Base-by-base conservation (phyloP, 1,140 invertebrate species). In the Samia ricini region DNA sequence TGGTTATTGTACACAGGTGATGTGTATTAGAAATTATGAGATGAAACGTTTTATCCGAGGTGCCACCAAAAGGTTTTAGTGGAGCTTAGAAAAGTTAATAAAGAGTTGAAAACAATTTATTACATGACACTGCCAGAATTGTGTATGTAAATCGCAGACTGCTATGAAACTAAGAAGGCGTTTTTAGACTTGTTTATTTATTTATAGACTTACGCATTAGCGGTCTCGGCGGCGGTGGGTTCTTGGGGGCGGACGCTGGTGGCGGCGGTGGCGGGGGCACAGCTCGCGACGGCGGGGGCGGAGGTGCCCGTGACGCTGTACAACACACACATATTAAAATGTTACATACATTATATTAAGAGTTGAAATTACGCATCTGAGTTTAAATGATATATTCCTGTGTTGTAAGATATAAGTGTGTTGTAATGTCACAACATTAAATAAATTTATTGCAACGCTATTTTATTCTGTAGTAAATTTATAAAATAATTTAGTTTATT, bases 211-310 rank as follows among this genome's bases (percentile, higher is more conserved):
- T 33, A 85, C 82, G 82, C 56, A 77, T 78, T 33, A 58, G 1
- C 0, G 80, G 80, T 12, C 76, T 57, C 10, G 77, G 80, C 52
- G 79, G 80, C 50, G 80, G 80, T 51, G 78, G 74, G 71, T 75
- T 75, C 23, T 75, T 36, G 26, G 73, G 72, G 61, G 71, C 52
- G 67, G 66, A 42, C 63, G 66, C 19, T 66, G 36, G 50, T 66
- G 74, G 61, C 88, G 92, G 92, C 86, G 54, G 92, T 92, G 92
- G 92, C 49, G 92, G 87, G n/a, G 85, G 85, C 26, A 79, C 79
- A 23, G 78, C 76, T 42, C 24, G 19, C 62, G 92, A 85, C 33
- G 92, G 92, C 5, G 92, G 85, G 36, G 90, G 87, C 23, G 91
- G 85, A 22, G 88, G 81, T 6, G 87, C 86, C 4, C 83, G 77